Evolutionary conservation across 2,113 vertebrate genomes (phyloP).

Genomic region (Dipodomys stephensi): DNA sequence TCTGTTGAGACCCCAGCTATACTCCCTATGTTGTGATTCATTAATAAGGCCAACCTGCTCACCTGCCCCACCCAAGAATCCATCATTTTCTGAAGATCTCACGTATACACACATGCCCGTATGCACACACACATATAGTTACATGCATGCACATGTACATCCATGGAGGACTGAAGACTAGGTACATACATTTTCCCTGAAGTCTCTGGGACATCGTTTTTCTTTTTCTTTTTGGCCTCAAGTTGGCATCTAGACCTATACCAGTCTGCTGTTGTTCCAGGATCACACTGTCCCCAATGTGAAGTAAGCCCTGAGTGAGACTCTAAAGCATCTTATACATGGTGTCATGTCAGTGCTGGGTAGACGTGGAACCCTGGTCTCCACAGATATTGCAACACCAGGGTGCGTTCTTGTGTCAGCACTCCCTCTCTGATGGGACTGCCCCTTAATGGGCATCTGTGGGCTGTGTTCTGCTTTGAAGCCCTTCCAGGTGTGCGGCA

Average conservation of each 20-base stretch:
- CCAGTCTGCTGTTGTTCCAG: background rate
- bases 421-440: background rate
- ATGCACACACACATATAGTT: background rate
- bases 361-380: background rate
- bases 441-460: background rate
- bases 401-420: background rate
- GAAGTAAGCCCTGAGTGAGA: background rate
- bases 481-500: background rate
- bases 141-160: background rate
- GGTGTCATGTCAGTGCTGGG: background rate
- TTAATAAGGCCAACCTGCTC: background rate
- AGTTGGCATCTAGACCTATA: background rate
- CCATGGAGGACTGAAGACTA: background rate
- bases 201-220: background rate
- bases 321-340: background rate
- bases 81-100: background rate
- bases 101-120: no score
- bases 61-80: no score
- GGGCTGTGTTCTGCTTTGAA: background rate
- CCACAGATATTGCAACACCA: no score
- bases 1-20: background rate
- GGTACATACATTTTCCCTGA: background rate
- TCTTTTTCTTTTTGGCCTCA: background rate
- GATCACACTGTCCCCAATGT: no score
- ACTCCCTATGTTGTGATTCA: background rate